Evolutionary conservation across 2,888 invertebrate species (phyloP).

Genomic region (Amphipoea lucens): DNA sequence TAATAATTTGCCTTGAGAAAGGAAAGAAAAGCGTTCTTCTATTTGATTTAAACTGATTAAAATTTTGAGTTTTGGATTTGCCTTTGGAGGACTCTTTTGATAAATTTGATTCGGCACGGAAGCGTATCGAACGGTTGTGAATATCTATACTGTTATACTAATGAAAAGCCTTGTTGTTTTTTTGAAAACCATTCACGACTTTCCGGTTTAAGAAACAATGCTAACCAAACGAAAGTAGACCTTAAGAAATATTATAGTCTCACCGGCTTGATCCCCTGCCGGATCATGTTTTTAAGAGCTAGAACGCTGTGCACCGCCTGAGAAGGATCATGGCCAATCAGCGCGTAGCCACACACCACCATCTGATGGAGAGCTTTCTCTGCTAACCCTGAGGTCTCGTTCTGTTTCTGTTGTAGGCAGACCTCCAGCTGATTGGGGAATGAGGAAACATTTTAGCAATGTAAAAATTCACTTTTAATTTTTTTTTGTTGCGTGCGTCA

Average conservation of each 20-base stretch:
- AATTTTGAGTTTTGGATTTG: no score
- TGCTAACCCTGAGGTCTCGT: slow-evolving; percentile 80
- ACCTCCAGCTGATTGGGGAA: slow-evolving; percentile 72
- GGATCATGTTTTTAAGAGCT: slow-evolving; percentile 82
- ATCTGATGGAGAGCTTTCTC: slow-evolving; percentile 87
- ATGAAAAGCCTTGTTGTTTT: not conserved
- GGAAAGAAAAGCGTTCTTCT: no score
- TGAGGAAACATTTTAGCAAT: not conserved
- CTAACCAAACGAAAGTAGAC: not conserved
- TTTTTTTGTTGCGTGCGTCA: not conserved
- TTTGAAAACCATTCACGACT: not conserved
- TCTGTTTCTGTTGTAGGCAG: slow-evolving; percentile 78
- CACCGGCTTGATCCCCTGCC: slow-evolving; percentile 79
- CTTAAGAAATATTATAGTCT: slow-evolving; percentile 38
- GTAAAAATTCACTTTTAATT: not conserved
- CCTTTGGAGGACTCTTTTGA: no score
- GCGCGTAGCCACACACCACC: slow-evolving; percentile 87
- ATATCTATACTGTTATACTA: not conserved
- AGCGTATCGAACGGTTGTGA: no score
- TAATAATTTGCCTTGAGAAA: no score
- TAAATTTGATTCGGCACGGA: no score
- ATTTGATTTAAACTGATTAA: no score
- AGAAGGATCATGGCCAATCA: slow-evolving; percentile 86
- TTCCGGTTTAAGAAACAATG: not conserved
- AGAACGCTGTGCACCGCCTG: slow-evolving; percentile 81